These are phyloP conservation scores for Holocentrus rufus DNA, from an alignment of 2,797 vertebrate species.

Conservation along the genomic window DNA sequence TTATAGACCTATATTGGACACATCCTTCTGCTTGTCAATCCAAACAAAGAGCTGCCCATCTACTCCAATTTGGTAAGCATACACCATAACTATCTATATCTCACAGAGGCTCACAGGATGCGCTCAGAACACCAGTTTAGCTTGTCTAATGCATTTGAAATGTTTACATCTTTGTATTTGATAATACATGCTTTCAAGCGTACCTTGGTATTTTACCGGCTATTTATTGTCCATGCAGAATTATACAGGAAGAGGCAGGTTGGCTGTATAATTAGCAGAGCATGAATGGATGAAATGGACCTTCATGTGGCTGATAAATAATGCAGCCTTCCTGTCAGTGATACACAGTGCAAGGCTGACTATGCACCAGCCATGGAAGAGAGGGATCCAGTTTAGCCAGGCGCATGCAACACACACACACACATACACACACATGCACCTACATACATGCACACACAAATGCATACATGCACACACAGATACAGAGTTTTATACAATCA, in stretches of 20 bases:
- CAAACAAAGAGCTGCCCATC: conserved; percentile 95
- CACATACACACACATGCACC: conserved; percentile 17
- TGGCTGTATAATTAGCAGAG: conserved; percentile 45
- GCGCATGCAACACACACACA: background rate
- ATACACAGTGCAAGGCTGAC: conserved; percentile 67
- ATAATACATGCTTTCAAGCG: background rate
- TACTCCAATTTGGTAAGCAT: conserved; percentile 92
- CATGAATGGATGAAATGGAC: conserved; percentile 65
- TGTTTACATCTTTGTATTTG: background rate
- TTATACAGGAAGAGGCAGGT: conserved; percentile 2
- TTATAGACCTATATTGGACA: conserved; percentile 94
- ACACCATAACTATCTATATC: background rate
- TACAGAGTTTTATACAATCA: background rate
- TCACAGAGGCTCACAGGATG: background rate
- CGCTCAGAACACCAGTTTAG: background rate
- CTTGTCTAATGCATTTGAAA: background rate
- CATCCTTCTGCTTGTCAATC: conserved; percentile 94
- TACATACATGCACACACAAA: background rate
- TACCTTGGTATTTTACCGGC: background rate
- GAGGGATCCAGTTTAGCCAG: conserved; percentile 33
- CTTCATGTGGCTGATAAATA: conserved; percentile 79
- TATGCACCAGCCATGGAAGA: conserved; percentile 54
- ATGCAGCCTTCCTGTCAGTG: conserved; percentile 81
- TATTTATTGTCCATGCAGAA: conserved; percentile 16
- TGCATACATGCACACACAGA: background rate